Evolutionary conservation across 2,797 vertebrate genomes (phyloP), one percentile per base, ranked within the genome.

Genomic region (Phataginus tricuspis): DNA sequence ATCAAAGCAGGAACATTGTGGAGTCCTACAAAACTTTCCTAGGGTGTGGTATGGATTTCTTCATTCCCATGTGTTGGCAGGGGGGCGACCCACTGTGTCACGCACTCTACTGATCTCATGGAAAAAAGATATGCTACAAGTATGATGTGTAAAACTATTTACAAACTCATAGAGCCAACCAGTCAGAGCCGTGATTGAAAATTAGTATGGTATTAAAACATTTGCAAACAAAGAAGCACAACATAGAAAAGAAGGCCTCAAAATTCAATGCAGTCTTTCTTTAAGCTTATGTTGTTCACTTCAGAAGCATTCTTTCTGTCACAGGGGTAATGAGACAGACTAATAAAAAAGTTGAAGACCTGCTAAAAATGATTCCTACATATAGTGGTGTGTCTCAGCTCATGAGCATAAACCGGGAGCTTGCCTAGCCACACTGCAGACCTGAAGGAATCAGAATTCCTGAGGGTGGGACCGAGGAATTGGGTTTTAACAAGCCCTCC

Each of bases 1-100:
- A 96, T 86, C 90, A 96, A 97, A 96, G 96, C 72, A 31, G 74
- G 61, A 86, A 91, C 31, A 74, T 0, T 25, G 91, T 15, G 53
- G 72, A 87, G 75, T 86, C 79, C 85, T 66, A 23, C 71, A 79
- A 77, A 95, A 95, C 90, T 96, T 87, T 91, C 59, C 69, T 5
- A 53, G 53, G 79, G 34, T 82, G 39, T 66, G 39, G 78, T 90
- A 89, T 7, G 39, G 39, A 90, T 96, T 94, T 87, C 71, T 68
- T 86, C 31, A 39, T 61, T 85, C 75, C 42, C 72, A 9, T 53
- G 63, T 34, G 15, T 74, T 66, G 59, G 59, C 37, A 95, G 93
- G 86, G 87, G 78, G 91, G 82, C 21, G 51, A 25, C 37, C 59
- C 4, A 4, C 9, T 2, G 0, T 23, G 39, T 89, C 49, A 57